These are phyloP conservation scores for Anarsia innoxiella DNA, from an alignment of 2,888 invertebrate genomes.

Conservation along the genomic window DNA sequence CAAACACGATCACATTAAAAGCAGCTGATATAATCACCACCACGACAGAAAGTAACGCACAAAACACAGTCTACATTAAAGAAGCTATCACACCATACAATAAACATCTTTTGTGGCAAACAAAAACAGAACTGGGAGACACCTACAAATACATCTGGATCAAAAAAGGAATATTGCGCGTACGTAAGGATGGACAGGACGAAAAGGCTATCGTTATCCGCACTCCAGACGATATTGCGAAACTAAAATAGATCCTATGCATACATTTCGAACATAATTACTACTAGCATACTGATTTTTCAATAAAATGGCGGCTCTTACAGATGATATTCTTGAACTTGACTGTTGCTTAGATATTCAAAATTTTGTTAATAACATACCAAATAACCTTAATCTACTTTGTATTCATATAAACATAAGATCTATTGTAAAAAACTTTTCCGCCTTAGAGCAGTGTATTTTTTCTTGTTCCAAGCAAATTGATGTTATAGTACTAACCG, in stretches of 20 bases:
- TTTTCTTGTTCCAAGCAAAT: background rate
- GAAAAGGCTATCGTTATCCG: background rate
- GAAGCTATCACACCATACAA: slow-evolving; percentile 5
- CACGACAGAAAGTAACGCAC: background rate
- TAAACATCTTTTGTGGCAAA: slow-evolving; percentile 2
- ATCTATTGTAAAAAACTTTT: background rate
- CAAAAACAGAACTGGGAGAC: background rate
- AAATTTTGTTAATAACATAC: background rate
- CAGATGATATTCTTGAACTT: background rate
- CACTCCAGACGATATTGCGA: background rate
- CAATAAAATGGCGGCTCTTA: background rate
- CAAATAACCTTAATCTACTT: background rate
- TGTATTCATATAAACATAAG: background rate
- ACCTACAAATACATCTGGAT: slow-evolving; percentile 1
- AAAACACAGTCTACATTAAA: background rate
- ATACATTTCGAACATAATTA: background rate
- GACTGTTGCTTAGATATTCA: background rate
- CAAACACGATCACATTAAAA: background rate
- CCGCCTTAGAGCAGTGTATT: background rate
- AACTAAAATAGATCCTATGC: background rate
- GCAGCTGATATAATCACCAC: background rate
- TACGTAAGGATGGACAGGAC: background rate
- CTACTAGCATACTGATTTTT: background rate
- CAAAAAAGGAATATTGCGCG: slow-evolving; percentile 2
- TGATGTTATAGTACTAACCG: background rate